Evolutionary conservation across 2,113 vertebrate species (phyloP).

Genomic region (Lophius piscatorius): DNA sequence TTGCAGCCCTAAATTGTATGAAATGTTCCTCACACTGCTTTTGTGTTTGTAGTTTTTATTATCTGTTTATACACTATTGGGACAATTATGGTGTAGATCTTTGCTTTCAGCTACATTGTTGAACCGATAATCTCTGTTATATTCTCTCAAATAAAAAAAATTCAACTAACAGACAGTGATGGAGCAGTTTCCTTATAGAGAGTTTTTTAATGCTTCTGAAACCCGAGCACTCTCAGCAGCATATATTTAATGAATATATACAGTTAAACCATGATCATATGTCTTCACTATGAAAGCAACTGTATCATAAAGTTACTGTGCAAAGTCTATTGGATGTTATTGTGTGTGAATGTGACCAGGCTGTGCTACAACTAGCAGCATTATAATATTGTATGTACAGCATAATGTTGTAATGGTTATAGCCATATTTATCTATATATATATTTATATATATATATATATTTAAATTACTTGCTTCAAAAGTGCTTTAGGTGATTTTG

Average conservation of each 20-base stretch:
- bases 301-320: too few relatives aligned
- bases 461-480: constrained; percentile 59
- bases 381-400: constrained; percentile 51
- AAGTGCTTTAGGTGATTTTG: constrained; percentile 52
- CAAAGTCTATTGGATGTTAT: too few relatives aligned
- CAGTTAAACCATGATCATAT: too few relatives aligned
- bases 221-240: too few relatives aligned
- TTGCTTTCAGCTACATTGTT: not conserved
- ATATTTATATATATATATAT: constrained; percentile 55
- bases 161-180: not conserved
- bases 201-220: constrained; percentile 9
- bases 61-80: not conserved
- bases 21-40: constrained; percentile 3
- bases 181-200: constrained; percentile 16
- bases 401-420: constrained; percentile 43
- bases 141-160: constrained; percentile 1
- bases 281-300: too few relatives aligned
- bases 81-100: not conserved
- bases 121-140: not conserved
- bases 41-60: not conserved
- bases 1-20: constrained; percentile 5
- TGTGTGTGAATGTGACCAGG: too few relatives aligned
- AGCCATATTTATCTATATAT: constrained; percentile 45
- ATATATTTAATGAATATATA: too few relatives aligned
- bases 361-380: constrained; percentile 58